Conservation (phyloP, 2,888 invertebrate genomes). For the Mechanitis messenoides region DNA sequence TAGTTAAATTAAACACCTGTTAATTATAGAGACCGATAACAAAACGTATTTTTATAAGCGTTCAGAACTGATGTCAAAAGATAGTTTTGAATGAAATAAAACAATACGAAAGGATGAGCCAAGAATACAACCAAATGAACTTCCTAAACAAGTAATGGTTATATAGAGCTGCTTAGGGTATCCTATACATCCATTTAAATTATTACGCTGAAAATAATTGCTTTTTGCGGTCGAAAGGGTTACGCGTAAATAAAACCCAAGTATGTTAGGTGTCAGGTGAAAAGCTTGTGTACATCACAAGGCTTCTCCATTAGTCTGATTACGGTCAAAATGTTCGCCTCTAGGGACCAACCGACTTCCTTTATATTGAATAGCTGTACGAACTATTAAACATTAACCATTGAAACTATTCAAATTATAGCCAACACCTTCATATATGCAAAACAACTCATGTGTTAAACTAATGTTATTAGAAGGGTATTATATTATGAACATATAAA, state of each 20-base stretch:
- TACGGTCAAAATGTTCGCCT: constrained; percentile 67
- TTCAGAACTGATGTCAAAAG: too few relatives aligned
- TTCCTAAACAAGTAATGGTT: not conserved
- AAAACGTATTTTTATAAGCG: too few relatives aligned
- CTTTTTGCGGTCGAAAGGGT: constrained; percentile 27
- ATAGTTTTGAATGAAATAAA: too few relatives aligned
- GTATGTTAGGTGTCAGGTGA: constrained; percentile 51
- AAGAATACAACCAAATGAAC: not conserved
- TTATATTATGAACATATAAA: not conserved
- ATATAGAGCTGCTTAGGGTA: not conserved
- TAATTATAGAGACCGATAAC: too few relatives aligned
- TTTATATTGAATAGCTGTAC: constrained; percentile 27
- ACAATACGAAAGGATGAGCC: not conserved
- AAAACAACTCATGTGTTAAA: constrained; percentile 13
- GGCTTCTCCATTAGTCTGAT: constrained; percentile 71
- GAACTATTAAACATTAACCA: constrained; percentile 24
- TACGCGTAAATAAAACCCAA: constrained; percentile 22
- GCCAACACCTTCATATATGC: constrained; percentile 12
- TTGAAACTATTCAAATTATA: constrained; percentile 26
- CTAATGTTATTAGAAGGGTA: not conserved
- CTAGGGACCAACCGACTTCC: constrained; percentile 39
- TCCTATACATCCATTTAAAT: constrained; percentile 7
- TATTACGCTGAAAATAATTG: constrained; percentile 21
- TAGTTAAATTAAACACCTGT: too few relatives aligned
- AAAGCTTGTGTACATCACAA: constrained; percentile 55